Conservation (phyloP, 2,888 invertebrate genomes). For the Daptonema setosum region DNA sequence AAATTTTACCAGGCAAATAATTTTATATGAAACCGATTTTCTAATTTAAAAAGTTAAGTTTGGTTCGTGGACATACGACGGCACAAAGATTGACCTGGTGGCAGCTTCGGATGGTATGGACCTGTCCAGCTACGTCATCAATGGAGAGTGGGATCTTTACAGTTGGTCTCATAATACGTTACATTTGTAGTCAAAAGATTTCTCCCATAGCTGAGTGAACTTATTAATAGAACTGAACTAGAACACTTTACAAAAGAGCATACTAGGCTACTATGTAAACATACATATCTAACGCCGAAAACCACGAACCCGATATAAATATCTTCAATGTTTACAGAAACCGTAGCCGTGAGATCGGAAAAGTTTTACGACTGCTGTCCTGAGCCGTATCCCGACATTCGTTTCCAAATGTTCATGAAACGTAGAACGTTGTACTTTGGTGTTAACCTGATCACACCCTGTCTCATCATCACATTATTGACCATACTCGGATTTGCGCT, state of each 20-base stretch:
- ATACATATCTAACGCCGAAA: too few relatives aligned
- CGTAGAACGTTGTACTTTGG: slow-evolving; percentile 93
- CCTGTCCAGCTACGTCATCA: slow-evolving; percentile 15
- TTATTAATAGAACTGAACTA: too few relatives aligned
- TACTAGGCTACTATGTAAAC: too few relatives aligned
- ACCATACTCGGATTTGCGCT: slow-evolving; percentile 87
- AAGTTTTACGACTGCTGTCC: slow-evolving; percentile 5
- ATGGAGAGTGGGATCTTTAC: slow-evolving; percentile 14
- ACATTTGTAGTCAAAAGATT: too few relatives aligned
- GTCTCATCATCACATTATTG: slow-evolving; percentile 94
- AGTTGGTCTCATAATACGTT: slow-evolving; percentile 30
- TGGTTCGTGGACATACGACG: slow-evolving; percentile 20
- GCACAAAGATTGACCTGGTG: slow-evolving; percentile 15
- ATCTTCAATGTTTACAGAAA: slow-evolving; percentile 14
- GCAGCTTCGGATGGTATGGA: slow-evolving; percentile 17
- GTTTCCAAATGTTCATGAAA: slow-evolving; percentile 45
- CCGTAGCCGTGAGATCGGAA: neutral
- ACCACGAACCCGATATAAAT: too few relatives aligned
- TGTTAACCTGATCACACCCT: slow-evolving; percentile 96
- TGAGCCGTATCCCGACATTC: slow-evolving; percentile 49
- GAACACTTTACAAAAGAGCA: too few relatives aligned
- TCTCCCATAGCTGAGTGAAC: too few relatives aligned
- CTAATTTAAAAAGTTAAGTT: too few relatives aligned
- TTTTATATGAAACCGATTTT: too few relatives aligned
- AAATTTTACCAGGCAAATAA: too few relatives aligned